Percentiles rank a stretch among this genome's conserved stretches.
phyloP scores from a whole-genome alignment of 2,888 invertebrate species.

The Euzophera pinguis region DNA sequence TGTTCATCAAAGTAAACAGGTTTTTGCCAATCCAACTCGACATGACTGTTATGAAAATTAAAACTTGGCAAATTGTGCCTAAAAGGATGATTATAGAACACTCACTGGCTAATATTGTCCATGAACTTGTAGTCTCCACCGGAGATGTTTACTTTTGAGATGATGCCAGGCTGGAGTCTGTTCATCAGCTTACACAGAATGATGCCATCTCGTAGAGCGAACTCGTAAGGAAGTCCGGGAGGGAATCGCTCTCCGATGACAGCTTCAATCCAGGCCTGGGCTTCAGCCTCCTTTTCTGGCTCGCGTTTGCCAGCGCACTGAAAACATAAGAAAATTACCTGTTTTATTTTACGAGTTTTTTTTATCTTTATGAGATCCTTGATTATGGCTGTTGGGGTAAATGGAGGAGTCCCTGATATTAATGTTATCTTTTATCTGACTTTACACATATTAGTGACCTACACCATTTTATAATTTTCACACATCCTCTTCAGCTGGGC shows the following conservation, averaged over 20 bases:
- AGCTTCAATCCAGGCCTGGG: constrained; percentile 91
- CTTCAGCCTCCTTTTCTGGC: constrained; percentile 88
- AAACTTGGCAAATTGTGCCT: too few relatives aligned
- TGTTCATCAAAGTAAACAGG: constrained; percentile 94
- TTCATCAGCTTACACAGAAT: constrained; percentile 95
- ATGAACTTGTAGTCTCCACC: constrained; percentile 97
- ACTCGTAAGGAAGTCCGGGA: constrained; percentile 85
- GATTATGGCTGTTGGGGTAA: too few relatives aligned
- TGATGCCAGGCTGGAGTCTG: constrained; percentile 89
- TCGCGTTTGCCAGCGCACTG: constrained; percentile 91
- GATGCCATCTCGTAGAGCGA: constrained; percentile 89
- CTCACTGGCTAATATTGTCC: constrained; percentile 96
- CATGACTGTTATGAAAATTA: too few relatives aligned
- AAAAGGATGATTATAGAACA: constrained; percentile 33
- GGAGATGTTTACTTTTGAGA: constrained; percentile 89
- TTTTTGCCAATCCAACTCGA: constrained; percentile 82
- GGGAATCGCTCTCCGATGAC: constrained; percentile 90
- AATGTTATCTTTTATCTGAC: too few relatives aligned
- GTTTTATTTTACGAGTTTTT: not conserved
- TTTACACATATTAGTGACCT: too few relatives aligned
- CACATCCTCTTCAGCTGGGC: too few relatives aligned
- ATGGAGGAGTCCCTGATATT: too few relatives aligned
- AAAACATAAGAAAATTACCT: constrained; percentile 28
- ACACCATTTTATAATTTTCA: too few relatives aligned
- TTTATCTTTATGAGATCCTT: too few relatives aligned